A percentile compares a stretch with the other conserved stretches of the same genome.
Evolutionary conservation across 2,113 vertebrate genomes (phyloP).

Genomic region (Salvelinus fontinalis): DNA sequence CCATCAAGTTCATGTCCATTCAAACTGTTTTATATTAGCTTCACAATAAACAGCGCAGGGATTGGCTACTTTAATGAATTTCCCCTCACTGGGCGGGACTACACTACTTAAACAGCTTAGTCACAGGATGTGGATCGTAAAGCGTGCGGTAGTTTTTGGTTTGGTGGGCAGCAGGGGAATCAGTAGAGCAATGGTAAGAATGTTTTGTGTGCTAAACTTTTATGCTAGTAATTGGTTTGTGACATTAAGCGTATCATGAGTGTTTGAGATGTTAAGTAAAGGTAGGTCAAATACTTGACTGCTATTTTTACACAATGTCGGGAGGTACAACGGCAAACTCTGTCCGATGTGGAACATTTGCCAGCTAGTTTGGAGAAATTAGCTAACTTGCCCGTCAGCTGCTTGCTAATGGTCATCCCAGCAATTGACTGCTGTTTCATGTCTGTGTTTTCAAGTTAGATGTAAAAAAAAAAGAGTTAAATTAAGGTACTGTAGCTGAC

Average conservation of each 20-base stretch:
- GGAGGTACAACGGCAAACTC: constrained; percentile 27
- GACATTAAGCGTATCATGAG: fast-evolving
- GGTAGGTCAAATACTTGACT: not conserved
- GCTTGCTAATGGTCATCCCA: too few species aligned
- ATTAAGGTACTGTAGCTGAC: too few species aligned
- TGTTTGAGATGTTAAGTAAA: too few species aligned
- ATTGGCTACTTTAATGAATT: too few species aligned
- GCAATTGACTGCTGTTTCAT: too few species aligned
- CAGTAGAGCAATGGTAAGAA: constrained; percentile 66
- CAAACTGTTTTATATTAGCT: too few species aligned
- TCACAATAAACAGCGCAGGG: too few species aligned
- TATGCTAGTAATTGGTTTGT: not conserved
- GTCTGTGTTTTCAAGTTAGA: too few species aligned
- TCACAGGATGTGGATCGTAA: constrained; percentile 22
- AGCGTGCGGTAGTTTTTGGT: constrained; percentile 31
- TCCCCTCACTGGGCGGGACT: not conserved
- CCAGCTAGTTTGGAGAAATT: not conserved
- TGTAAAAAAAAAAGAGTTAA: too few species aligned
- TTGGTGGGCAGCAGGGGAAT: constrained; percentile 33
- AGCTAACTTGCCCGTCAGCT: too few species aligned
- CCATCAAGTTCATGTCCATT: too few species aligned
- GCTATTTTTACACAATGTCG: constrained; percentile 41
- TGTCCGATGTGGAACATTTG: constrained; percentile 28
- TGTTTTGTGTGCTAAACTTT: not conserved
- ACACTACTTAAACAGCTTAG: not conserved